Evolutionary conservation across 2,888 invertebrate species (phyloP).

Genomic region (Crocallis elinguaria): DNA sequence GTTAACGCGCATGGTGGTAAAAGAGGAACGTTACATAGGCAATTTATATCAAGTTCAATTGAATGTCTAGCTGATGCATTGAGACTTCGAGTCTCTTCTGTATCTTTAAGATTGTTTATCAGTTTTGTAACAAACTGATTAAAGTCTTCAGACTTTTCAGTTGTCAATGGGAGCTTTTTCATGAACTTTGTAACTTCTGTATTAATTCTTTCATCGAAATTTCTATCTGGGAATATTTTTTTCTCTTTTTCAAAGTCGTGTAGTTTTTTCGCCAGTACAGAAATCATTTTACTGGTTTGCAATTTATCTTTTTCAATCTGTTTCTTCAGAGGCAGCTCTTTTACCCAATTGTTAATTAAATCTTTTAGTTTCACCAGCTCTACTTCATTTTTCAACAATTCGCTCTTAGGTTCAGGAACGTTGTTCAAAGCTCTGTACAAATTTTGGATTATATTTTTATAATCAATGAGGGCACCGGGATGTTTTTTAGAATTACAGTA

Average conservation of each 20-base stretch:
- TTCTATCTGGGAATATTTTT: slow-evolving; percentile 25
- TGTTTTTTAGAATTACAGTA: slow-evolving; percentile 56
- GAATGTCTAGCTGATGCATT: slow-evolving; percentile 33
- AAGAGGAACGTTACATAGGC: neutral
- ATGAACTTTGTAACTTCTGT: slow-evolving; percentile 53
- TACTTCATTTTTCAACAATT: slow-evolving; percentile 47
- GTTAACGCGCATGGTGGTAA: slow-evolving; percentile 48
- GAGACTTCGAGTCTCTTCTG: slow-evolving; percentile 45
- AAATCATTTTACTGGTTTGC: slow-evolving; percentile 48
- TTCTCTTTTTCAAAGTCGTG: slow-evolving; percentile 54
- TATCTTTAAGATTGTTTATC: slow-evolving; percentile 41
- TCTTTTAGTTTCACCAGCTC: slow-evolving; percentile 56
- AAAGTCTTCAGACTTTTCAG: slow-evolving; percentile 30
- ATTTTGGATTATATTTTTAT: slow-evolving; percentile 47
- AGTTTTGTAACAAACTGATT: slow-evolving; percentile 40
- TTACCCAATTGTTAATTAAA: slow-evolving; percentile 53
- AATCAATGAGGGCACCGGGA: slow-evolving; percentile 46
- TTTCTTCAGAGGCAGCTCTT: slow-evolving; percentile 47
- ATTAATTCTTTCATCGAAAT: slow-evolving; percentile 39
- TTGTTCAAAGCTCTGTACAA: slow-evolving; percentile 53
- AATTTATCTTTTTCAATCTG: slow-evolving; percentile 40
- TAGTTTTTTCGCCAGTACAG: slow-evolving; percentile 51
- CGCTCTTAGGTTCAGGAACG: slow-evolving; percentile 52
- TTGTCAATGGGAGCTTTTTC: slow-evolving; percentile 47
- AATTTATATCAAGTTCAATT: slow-evolving; percentile 7